Evolutionary conservation across 2,113 vertebrate genomes (phyloP).

Genomic region (Paradoxurus hermaphroditus): DNA sequence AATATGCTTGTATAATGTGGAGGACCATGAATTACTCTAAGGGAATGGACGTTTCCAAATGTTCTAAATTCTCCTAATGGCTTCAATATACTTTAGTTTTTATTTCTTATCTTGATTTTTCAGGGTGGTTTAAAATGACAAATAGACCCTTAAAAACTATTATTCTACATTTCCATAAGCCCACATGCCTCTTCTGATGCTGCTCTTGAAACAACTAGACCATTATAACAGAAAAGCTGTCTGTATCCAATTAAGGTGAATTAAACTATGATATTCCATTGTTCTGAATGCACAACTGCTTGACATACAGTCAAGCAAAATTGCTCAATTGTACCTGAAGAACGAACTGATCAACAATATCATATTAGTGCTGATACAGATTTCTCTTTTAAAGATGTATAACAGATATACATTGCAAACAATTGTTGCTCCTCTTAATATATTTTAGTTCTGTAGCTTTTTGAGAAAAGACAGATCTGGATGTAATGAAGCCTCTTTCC

Average conservation of each 20-base stretch:
- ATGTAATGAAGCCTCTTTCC: background rate
- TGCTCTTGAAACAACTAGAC: background rate
- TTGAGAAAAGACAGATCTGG: background rate
- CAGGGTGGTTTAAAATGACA: background rate
- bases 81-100: background rate
- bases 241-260: background rate
- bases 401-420: background rate
- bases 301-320: background rate
- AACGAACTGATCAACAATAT: background rate
- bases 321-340: background rate
- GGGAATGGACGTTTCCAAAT: background rate
- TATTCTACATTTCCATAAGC: background rate
- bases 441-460: background rate
- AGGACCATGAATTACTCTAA: background rate
- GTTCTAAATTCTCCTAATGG: background rate
- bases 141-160: background rate
- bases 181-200: background rate
- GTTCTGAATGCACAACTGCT: background rate
- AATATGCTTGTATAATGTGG: background rate
- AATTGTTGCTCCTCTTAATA: background rate
- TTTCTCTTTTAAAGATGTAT: background rate
- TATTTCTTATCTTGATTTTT: background rate
- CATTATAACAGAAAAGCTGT: background rate
- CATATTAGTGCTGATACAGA: background rate
- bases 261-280: background rate